These are phyloP conservation scores for Heteractis magnifica DNA, from an alignment of 92 coral and sea anemone species.

Conservation along the genomic window DNA sequence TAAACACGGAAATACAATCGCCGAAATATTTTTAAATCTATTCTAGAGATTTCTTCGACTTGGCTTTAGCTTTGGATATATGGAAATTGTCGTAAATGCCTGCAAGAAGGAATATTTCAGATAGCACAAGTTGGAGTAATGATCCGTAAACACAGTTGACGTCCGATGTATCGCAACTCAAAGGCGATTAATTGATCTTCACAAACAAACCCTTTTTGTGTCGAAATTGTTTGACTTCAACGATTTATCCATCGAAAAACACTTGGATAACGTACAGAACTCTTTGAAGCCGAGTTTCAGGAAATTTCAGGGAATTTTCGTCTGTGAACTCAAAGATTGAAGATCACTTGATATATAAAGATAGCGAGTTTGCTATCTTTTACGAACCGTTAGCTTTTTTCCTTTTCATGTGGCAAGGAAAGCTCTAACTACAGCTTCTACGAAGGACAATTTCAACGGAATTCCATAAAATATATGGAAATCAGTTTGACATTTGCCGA, in stretches of 20 bases:
- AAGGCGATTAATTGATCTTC: not conserved
- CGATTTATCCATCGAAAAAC: not conserved
- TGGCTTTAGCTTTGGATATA: not conserved
- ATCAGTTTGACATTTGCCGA: not conserved
- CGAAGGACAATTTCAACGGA: not conserved
- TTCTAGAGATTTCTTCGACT: not conserved
- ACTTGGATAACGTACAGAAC: not conserved
- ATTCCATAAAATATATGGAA: not conserved
- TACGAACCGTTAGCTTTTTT: not conserved
- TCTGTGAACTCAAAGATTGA: slow-evolving; percentile 10
- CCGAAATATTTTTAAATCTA: not conserved
- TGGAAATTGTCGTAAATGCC: not conserved
- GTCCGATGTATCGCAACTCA: not conserved
- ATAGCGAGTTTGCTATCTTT: not conserved
- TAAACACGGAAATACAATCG: not conserved
- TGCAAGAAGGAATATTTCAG: not conserved
- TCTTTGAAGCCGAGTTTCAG: not conserved
- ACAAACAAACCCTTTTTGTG: not conserved
- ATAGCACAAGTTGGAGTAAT: not conserved
- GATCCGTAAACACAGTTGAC: slow-evolving; percentile 8
- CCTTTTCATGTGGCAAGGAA: not conserved
- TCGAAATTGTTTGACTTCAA: not conserved
- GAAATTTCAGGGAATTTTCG: not conserved
- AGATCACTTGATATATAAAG: not conserved
- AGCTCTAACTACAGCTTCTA: too few species aligned